phyloP scores from a whole-genome alignment of 2,113 vertebrate genomes.

The Buteo buteo region DNA sequence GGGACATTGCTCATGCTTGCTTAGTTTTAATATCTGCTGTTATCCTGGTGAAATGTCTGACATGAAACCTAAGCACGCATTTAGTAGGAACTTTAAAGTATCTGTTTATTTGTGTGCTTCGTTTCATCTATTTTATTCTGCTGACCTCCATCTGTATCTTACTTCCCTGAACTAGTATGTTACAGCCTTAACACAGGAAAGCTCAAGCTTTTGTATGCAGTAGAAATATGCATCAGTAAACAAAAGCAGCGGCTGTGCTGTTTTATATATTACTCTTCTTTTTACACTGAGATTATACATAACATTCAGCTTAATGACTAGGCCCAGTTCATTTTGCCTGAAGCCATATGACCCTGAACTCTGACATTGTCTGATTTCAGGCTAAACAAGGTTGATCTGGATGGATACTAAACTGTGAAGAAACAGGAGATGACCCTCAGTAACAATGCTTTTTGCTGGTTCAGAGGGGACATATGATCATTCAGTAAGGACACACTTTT shows the following conservation, averaged over 20 bases:
- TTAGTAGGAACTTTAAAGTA: not conserved
- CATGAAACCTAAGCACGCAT: not conserved
- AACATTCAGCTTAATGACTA: not conserved
- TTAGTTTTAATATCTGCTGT: not conserved
- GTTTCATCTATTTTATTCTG: not conserved
- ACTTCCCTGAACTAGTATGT: not conserved
- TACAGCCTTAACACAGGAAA: not conserved
- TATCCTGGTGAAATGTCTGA: not conserved
- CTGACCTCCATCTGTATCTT: not conserved
- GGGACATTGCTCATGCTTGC: not conserved
- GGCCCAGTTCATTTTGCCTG: not conserved
- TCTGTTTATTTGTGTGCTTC: not conserved
- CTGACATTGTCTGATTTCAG: not conserved
- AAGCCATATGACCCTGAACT: not conserved
- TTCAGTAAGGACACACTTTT: not conserved
- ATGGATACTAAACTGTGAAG: not conserved
- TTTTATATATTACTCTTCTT: not conserved
- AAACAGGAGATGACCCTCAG: slow-evolving; percentile 23
- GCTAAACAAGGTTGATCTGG: not conserved
- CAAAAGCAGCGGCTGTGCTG: not conserved
- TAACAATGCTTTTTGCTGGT: not conserved
- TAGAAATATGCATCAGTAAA: not conserved
- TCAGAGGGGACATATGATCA: not conserved
- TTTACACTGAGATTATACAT: not conserved
- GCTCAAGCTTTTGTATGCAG: not conserved